Percentiles rank a stretch among this genome's conserved stretches.
Evolutionary conservation across 2,113 vertebrate species (phyloP).

Genomic region (Cathartes aura): DNA sequence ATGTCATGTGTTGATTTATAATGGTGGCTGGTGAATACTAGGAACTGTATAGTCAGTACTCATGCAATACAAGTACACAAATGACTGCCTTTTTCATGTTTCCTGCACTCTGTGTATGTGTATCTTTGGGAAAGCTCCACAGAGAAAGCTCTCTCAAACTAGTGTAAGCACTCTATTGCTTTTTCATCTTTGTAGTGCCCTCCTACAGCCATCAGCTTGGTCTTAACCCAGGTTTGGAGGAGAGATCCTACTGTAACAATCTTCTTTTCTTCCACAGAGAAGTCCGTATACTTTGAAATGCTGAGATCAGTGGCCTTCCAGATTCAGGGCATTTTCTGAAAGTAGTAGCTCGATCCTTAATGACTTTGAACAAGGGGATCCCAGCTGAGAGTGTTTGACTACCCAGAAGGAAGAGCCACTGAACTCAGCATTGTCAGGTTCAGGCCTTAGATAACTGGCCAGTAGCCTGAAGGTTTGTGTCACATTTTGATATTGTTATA

Average conservation of each 20-base stretch:
- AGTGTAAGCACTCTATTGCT: rapidly evolving
- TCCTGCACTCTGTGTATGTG: not conserved
- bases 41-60: not conserved
- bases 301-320: not conserved
- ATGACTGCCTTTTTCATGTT: not conserved
- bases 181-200: not conserved
- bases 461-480: not conserved
- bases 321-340: not conserved
- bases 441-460: not conserved
- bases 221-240: not conserved
- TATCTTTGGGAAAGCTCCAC: not conserved
- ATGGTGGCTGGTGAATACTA: not conserved
- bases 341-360: not conserved
- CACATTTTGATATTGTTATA: not conserved
- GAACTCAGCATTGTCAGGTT: not conserved
- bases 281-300: not conserved
- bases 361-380: not conserved
- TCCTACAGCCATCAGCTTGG: not conserved
- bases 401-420: not conserved
- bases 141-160: not conserved
- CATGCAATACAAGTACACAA: not conserved
- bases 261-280: not conserved
- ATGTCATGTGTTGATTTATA: not conserved
- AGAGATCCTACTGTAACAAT: not conserved
- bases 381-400: not conserved